Conservation (phyloP, 2,888 invertebrate genomes). For the Gortyna flavago region DNA sequence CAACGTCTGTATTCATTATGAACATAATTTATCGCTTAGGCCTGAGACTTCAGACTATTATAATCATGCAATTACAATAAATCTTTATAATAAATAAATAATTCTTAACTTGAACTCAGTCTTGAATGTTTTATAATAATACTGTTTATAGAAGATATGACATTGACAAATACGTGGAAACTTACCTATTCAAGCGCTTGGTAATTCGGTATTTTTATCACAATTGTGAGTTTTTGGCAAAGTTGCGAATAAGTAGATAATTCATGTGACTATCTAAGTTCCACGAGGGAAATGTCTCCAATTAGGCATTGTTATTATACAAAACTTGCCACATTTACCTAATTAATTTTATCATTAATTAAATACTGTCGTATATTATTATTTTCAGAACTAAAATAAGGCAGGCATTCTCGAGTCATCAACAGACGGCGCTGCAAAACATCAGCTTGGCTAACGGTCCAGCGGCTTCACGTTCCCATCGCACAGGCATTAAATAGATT, state of each 20-base stretch:
- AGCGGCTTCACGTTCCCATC: slow-evolving; percentile 50
- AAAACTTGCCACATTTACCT: neutral
- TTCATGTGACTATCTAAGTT: neutral
- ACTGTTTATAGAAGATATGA: slow-evolving; percentile 38
- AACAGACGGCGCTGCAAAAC: slow-evolving; percentile 15
- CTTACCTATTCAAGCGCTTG: neutral
- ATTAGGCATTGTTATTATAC: neutral
- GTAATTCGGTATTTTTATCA: neutral
- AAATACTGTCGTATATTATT: neutral
- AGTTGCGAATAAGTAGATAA: neutral
- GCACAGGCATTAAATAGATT: slow-evolving; percentile 65
- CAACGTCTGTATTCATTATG: slow-evolving; percentile 34
- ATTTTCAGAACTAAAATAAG: slow-evolving; percentile 7
- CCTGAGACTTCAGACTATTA: slow-evolving; percentile 31
- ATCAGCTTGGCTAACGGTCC: slow-evolving; percentile 57
- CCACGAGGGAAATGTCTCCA: neutral
- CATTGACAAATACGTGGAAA: slow-evolving; percentile 36
- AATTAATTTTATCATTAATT: neutral
- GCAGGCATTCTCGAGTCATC: slow-evolving; percentile 9
- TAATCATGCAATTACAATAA: slow-evolving; percentile 58
- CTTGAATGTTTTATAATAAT: slow-evolving; percentile 47
- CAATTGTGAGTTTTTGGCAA: neutral
- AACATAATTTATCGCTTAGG: slow-evolving; percentile 43
- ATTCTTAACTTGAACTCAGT: slow-evolving; percentile 40
- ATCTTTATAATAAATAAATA: slow-evolving; percentile 42